Base-by-base conservation (phyloP, 2,797 vertebrate genomes). In the Enteromius treurensis region DNA sequence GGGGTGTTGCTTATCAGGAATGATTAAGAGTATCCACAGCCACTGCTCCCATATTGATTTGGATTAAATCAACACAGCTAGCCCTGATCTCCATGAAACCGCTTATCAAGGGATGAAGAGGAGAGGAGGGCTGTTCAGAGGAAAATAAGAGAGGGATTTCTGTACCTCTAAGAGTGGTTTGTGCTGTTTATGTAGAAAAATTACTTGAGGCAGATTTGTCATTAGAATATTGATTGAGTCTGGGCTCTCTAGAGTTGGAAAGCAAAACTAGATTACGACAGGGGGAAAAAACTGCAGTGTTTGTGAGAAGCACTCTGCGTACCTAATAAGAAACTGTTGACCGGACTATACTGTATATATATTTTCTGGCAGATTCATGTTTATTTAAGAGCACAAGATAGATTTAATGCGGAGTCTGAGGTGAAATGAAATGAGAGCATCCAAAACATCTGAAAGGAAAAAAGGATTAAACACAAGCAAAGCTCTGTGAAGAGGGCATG, bases 221-320 rank as follows among this genome's bases (percentile, higher is more conserved):
- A 81, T 81, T 74, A 81, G 58, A 81, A 81, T 81, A 81, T 81
- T 81, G 80, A 81, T 81, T 1, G 29, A 74, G 58, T 64, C 45
- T 34, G 21, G 42, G 55, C 29, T 81, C 80, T 81, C 69, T 8
- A 8, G 80, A 64, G 80, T 51, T 9, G n/a, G 21, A 81, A 7
- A 64, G 29, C 69, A 51, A 64, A 81, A 64, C 70, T 81, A 81
- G 69, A 81, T 81, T 81, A 81, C 80, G 37, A n/a, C 55, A 64
- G n/a, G 55, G 32, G 14, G 9, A 58, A 37, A 71, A 49, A 81
- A 64, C 60, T 74, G 79, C 79, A 51, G 80, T 29, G 55, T 21
- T 64, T 3, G 55, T 32, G 55, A 74, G 80, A 81, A 81, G 55
- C 15, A n/a, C 42, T 51, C 69, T 34, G 80, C 58, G 17, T 81